A percentile compares a stretch with the other conserved stretches of the same genome.
Conservation (phyloP, 2,888 invertebrate genomes). For the Podabrus alpinus region DNA sequence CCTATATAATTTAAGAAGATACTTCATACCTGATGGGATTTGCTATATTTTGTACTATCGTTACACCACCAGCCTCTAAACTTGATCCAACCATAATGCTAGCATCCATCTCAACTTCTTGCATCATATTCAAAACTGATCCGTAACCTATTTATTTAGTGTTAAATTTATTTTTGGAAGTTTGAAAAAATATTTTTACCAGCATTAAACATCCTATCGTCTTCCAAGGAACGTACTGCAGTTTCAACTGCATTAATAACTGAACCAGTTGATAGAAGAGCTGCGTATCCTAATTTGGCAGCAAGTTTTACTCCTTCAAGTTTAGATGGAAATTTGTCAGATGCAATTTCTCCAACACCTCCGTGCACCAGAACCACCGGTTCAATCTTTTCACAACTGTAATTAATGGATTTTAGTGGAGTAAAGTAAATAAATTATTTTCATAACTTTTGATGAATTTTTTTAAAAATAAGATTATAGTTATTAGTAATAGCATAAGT, state of each 20-base stretch:
- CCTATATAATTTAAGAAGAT: not conserved
- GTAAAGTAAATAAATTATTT: no score
- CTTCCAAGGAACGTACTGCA: conserved; percentile 78
- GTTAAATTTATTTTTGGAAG: not conserved
- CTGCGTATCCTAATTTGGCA: conserved; percentile 63
- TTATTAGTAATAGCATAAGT: no score
- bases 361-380: conserved; percentile 79
- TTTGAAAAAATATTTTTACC: conserved; percentile 56
- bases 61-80: conserved; percentile 74
- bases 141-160: conserved; percentile 63
- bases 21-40: conserved; percentile 67
- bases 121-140: conserved; percentile 75
- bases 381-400: conserved; percentile 52
- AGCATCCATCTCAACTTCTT: conserved; percentile 85
- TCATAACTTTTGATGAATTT: no score
- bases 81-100: conserved; percentile 78
- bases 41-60: conserved; percentile 71
- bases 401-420: no score
- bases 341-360: conserved; percentile 78
- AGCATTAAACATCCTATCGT: conserved; percentile 80
- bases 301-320: conserved; percentile 69
- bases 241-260: conserved; percentile 78
- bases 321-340: no score
- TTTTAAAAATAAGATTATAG: no score
- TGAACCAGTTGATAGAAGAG: conserved; percentile 61